Evolutionary conservation across 2,797 vertebrate genomes (phyloP), one percentile per base, ranked within the genome.

Genomic region (Danio aesculapii): DNA sequence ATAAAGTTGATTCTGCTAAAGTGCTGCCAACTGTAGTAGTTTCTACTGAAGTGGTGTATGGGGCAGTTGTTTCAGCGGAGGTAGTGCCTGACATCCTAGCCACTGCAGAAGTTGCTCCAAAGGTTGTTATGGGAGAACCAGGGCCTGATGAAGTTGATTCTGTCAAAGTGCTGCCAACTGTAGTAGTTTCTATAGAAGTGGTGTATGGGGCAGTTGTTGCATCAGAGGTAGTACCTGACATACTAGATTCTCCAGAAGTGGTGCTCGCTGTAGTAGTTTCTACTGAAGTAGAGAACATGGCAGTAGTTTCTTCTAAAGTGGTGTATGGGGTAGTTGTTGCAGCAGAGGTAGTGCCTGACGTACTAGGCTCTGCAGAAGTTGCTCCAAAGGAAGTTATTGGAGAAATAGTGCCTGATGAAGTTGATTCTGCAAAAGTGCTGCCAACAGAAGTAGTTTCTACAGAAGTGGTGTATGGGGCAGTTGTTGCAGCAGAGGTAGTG

Each of bases 111-210:
- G 30, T 30, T 30, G 30, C 30, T 30, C 30, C 30, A 30, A 30
- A 30, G 30, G 30, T 30, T 30, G 30, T 6, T 53, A 14, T 16
- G 14, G 50, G 2, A 53, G 6, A 53, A 0, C 13, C 6, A 7
- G 1, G 1, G 30, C 1, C 1, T 30, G 0, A 2, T 0, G 2
- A 14, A n/a, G 50, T 53, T 6, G 2, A 6, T n/a, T 53, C 50
- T 52, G 50, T 1, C 8, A 4, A 3, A 30, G 30, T 30, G 30
- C 30, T 30, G 30, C 30, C 30, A 30, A 30, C 30, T 30, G 30
- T 30, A 30, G 30, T 30, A 30, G 30, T 30, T 30, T 30, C 30
- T 30, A 30, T 3, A 3, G 14, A 53, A n/a, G 6, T 53, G 16
- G 6, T 16, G 6, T 16, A 13, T 0, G 16, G 6, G 5, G 14